These are phyloP conservation scores for Saccopteryx bilineata DNA, from an alignment of 2,113 vertebrate species.

Conservation along the genomic window DNA sequence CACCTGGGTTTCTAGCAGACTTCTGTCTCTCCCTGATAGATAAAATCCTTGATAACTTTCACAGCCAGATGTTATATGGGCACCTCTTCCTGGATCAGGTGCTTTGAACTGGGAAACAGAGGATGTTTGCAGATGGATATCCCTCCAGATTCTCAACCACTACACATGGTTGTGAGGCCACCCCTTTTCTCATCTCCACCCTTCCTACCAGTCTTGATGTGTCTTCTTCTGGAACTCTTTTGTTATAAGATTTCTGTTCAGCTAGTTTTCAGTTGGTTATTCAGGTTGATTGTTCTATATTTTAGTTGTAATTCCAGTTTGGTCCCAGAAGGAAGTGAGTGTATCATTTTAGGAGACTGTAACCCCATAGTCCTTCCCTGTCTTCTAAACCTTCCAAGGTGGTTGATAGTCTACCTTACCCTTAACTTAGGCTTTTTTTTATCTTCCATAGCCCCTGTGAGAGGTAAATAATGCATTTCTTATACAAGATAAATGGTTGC, in stretches of 20 bases:
- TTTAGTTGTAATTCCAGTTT: neutral
- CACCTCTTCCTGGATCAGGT: neutral
- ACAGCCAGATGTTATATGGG: neutral
- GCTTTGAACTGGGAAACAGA: neutral
- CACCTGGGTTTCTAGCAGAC: neutral
- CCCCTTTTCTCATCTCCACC: neutral
- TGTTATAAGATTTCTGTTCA: neutral
- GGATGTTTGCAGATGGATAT: neutral
- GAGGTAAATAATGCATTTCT: constrained; percentile 11
- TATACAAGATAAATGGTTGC: constrained; percentile 21
- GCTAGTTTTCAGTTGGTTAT: too few relatives aligned
- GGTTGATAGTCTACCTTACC: neutral
- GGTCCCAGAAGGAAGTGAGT: neutral
- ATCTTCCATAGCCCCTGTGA: neutral
- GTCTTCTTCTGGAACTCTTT: neutral
- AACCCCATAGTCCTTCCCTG: neutral
- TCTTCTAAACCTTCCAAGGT: neutral
- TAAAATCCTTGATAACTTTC: neutral
- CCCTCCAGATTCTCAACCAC: neutral
- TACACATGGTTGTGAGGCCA: neutral
- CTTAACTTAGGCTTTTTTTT: neutral
- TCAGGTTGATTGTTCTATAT: neutral
- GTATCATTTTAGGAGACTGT: neutral
- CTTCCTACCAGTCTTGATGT: neutral
- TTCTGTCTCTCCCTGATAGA: neutral